Conservation (phyloP, 2,888 invertebrate species). For the Pammene fasciana region DNA sequence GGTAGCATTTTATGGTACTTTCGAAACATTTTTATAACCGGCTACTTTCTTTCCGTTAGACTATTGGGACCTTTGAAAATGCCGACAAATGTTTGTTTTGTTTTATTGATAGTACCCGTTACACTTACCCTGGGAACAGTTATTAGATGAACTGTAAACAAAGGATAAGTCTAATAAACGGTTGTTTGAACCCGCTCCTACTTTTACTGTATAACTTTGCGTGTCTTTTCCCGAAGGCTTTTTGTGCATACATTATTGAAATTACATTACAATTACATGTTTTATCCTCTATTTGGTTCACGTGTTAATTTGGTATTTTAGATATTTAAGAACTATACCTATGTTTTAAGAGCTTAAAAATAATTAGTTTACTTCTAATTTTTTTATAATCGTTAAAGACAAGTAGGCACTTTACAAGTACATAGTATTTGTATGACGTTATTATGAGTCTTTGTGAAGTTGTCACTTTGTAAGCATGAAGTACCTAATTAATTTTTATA, state of each 20-base stretch:
- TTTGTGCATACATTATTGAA: not conserved
- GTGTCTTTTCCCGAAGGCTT: not conserved
- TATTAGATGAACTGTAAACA: constrained; percentile 23
- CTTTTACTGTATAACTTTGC: not conserved
- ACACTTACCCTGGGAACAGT: constrained; percentile 31
- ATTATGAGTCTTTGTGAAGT: too few relatives aligned
- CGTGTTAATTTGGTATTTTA: too few relatives aligned
- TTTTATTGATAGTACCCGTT: constrained; percentile 41
- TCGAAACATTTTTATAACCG: constrained; percentile 65
- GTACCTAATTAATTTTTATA: too few relatives aligned
- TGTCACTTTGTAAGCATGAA: too few relatives aligned
- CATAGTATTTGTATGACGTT: too few relatives aligned
- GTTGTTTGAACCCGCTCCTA: constrained; percentile 33
- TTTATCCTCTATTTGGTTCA: too few relatives aligned
- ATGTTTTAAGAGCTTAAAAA: too few relatives aligned
- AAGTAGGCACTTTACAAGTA: too few relatives aligned
- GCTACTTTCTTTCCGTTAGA: constrained; percentile 76
- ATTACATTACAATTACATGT: too few relatives aligned
- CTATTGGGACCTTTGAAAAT: constrained; percentile 68
- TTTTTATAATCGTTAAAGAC: too few relatives aligned
- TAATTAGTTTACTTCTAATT: too few relatives aligned
- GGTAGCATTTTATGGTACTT: constrained; percentile 56
- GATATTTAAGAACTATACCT: too few relatives aligned
- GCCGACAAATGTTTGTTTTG: constrained; percentile 61
- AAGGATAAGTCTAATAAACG: constrained; percentile 23